Evolutionary conservation across 2,113 vertebrate species (phyloP), one percentile per base, ranked within the genome.

Genomic region (Prionailurus viverrinus): DNA sequence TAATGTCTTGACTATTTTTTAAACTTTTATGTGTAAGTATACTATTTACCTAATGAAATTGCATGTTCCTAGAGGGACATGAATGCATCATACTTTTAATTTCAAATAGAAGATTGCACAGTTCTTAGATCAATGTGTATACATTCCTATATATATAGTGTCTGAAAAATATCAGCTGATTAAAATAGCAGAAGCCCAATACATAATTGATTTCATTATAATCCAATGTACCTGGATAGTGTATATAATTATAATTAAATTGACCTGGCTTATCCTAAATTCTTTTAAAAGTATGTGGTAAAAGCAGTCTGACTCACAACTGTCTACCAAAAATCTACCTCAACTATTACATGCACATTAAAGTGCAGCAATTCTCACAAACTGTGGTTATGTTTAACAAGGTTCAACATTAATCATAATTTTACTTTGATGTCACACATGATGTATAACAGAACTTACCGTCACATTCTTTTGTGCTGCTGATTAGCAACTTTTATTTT

Each of bases 141-240:
- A 86, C 78, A 4, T 0, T 92, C 45, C 29, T 66, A 66, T 4
- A 87, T 31, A 65, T 9, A 73, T 7, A 74, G 19, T 66, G 61
- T 82, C 13, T 14, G 82, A 45, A 23, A 84, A 83, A 94, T 51
- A 61, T 90, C 71, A 91, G 83, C 18, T 80, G n/a, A 80, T 89
- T 74, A 94, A 88, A 93, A 85, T 80, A 74, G 19, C 15, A 82
- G 68, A 51, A 76, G 0, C 2, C 82, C 80, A 95, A 66, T 82
- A 83, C 79, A 79, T 76, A 92, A 81, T 63, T 82, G 18, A 80
- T 87, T 88, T 94, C 4, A 66, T 94, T 86, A 33, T 36, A 53
- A 89, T 83, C 79, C 31, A 79, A 36, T 39, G 1, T 63, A 87
- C 18, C 1, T 83, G 33, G 29, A 82, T 27, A 73, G 12, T 58